Base-by-base conservation (phyloP, 2,113 vertebrate genomes). In the Speoplatyrhinus poulsoni region DNA sequence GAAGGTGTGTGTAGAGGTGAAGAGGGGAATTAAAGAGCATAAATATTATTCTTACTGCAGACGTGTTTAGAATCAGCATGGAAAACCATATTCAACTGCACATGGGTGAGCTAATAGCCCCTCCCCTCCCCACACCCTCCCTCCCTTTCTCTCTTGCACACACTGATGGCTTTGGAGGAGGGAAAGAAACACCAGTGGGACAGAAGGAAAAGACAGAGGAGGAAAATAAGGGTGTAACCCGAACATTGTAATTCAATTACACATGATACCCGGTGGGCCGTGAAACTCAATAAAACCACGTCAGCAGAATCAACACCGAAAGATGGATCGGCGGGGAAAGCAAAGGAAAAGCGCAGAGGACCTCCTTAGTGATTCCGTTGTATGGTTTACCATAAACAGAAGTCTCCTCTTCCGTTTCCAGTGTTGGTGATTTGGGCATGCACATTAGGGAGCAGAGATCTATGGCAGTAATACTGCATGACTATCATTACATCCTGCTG, bases 1-100 rank as follows among this genome's bases (percentile, higher is more conserved):
- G 75, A 80, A 87, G 36, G 36, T 41, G 85, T 85, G 70, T 81
- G 78, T 65, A 56, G 81, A 82, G 84, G 76, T 82, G 70, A 70
- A 82, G 77, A 80, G 67, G 56, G 53, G 75, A 73, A 85, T 84
- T 86, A 82, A 82, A 83, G 63, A 60, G 72, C 76, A 79, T 81
- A 86, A 87, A 90, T 87, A 88, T 88, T 88, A 82, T 85, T 79
- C 77, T 80, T 79, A 26, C 62, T 56, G 65, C 63, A 65, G 69
- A 73, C 75, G 76, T 80, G 71, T 81, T 79, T 77, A 82, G 75
- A 85, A 78, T 85, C 73, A 67, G 57, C n/a, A 16, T 50, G 41
- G 46, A 76, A 69, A 62, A 78, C 50, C 52, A 56, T 46, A 72
- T 75, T 77, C 79, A 62, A 67, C 73, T 58, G 54, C 73, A 62